These are phyloP conservation scores for Chaenodraco wilsoni DNA, from an alignment of 2,797 vertebrate species.

Conservation along the genomic window DNA sequence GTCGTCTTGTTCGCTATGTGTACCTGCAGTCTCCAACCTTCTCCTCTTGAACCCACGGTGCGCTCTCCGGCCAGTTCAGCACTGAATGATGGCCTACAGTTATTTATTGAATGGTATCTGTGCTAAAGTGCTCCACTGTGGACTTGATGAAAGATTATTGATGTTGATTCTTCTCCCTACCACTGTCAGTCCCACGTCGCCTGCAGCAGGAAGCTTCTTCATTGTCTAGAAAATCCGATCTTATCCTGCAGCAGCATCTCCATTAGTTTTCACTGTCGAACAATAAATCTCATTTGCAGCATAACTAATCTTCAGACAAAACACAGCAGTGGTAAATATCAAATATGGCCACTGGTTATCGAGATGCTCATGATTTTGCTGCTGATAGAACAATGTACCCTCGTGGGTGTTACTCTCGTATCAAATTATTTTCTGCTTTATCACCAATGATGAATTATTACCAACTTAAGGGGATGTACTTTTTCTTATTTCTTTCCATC, in stretches of 20 bases:
- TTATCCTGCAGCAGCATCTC: slow-evolving; percentile 74
- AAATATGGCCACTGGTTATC: slow-evolving; percentile 56
- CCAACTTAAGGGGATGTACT: slow-evolving; percentile 30
- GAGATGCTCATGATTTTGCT: slow-evolving; percentile 42
- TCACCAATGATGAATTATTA: slow-evolving; percentile 54
- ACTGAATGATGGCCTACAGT: slow-evolving; percentile 81
- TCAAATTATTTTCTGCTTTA: slow-evolving; percentile 48
- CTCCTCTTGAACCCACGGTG: slow-evolving; percentile 37
- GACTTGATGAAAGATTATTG: slow-evolving; percentile 88
- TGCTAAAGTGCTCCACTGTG: slow-evolving; percentile 73
- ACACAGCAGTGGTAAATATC: slow-evolving; percentile 66
- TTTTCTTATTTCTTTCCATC: slow-evolving; percentile 39
- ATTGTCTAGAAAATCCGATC: slow-evolving; percentile 84
- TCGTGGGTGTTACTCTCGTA: slow-evolving; percentile 30
- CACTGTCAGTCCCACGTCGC: slow-evolving; percentile 78
- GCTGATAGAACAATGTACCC: slow-evolving; percentile 42
- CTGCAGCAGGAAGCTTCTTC: slow-evolving; percentile 79
- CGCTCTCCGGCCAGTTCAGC: slow-evolving; percentile 63
- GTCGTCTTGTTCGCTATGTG: slow-evolving; percentile 10
- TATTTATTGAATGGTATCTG: slow-evolving; percentile 83
- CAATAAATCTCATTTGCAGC: slow-evolving; percentile 82
- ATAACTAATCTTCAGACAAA: slow-evolving; percentile 77
- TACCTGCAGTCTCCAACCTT: slow-evolving; percentile 14
- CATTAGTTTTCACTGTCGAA: slow-evolving; percentile 74
- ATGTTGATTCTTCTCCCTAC: slow-evolving; percentile 83